Conservation (phyloP, 2,888 invertebrate genomes). For the Hermaeophaga mercurialis region DNA sequence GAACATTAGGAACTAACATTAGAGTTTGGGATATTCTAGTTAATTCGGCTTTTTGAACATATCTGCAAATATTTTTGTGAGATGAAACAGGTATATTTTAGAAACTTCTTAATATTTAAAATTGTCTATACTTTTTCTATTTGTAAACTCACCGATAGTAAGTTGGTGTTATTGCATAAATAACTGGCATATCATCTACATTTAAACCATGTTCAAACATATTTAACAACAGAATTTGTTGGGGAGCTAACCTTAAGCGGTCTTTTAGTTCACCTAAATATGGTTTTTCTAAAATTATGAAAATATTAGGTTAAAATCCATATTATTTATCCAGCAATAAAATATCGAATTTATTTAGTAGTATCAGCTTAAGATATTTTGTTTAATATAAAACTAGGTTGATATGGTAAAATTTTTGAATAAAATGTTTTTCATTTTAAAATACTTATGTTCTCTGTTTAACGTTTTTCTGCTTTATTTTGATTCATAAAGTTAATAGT, state of each 20-base stretch:
- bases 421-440: too few relatives aligned
- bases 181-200: conserved; percentile 62
- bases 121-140: not conserved
- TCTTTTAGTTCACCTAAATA: conserved; percentile 8
- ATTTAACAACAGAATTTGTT: conserved; percentile 9
- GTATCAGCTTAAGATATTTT: too few relatives aligned
- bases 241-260: conserved; percentile 4
- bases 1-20: conserved; percentile 83
- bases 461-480: too few relatives aligned
- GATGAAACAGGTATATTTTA: too few relatives aligned
- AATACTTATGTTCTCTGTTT: too few relatives aligned
- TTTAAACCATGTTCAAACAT: conserved; percentile 14
- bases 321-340: too few relatives aligned
- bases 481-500: too few relatives aligned
- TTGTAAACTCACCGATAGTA: conserved; percentile 73
- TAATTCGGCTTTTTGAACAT: conserved; percentile 92
- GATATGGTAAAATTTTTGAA: too few relatives aligned
- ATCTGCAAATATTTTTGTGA: conserved; percentile 62
- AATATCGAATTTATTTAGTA: too few relatives aligned
- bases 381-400: too few relatives aligned
- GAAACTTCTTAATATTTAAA: too few relatives aligned
- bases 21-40: conserved; percentile 89
- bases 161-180: conserved; percentile 93
- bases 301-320: not conserved
- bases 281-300: not conserved